Conservation (phyloP, 2,888 invertebrate genomes). For the Polymixis lichenea region DNA sequence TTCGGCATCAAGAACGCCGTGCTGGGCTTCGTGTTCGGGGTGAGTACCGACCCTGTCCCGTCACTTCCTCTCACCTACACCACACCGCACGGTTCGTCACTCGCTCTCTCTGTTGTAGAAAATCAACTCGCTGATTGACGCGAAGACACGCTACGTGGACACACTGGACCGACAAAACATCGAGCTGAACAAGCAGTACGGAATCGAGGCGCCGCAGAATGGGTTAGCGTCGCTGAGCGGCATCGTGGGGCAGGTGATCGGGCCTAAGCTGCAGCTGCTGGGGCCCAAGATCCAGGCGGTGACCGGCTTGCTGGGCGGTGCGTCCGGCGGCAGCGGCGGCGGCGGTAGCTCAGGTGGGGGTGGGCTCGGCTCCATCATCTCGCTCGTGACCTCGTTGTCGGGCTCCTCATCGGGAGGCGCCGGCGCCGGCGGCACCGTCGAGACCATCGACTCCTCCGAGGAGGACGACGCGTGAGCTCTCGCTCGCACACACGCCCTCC, state of each 20-base stretch:
- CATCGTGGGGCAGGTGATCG: conserved; percentile 93
- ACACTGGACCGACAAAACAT: conserved; percentile 93
- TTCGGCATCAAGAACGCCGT: conserved; percentile 95
- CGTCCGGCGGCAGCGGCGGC: conserved; percentile 91
- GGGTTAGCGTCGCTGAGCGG: conserved; percentile 91
- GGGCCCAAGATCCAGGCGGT: conserved; percentile 92
- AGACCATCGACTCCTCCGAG: conserved; percentile 86
- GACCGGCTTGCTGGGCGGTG: conserved; percentile 89
- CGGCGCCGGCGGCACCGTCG: conserved; percentile 81
- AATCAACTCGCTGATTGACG: conserved; percentile 95
- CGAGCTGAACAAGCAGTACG: conserved; percentile 94
- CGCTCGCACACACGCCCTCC: conserved; percentile 36
- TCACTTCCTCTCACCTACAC: neutral
- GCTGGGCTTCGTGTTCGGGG: conserved; percentile 95
- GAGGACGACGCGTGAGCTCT: conserved; percentile 85
- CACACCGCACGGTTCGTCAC: conserved; percentile 44
- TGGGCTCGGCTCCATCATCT: conserved; percentile 86
- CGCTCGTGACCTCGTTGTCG: conserved; percentile 86
- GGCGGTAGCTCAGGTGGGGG: conserved; percentile 90
- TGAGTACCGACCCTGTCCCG: conserved; percentile 85
- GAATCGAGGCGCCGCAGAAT: conserved; percentile 92
- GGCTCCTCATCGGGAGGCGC: conserved; percentile 87
- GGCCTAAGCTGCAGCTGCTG: conserved; percentile 93
- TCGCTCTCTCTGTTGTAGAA: conserved; percentile 90
- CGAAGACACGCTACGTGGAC: conserved; percentile 93